Evolutionary conservation across 2,113 vertebrate species (phyloP), one percentile per base, ranked within the genome.

Genomic region (Mastomys coucha): DNA sequence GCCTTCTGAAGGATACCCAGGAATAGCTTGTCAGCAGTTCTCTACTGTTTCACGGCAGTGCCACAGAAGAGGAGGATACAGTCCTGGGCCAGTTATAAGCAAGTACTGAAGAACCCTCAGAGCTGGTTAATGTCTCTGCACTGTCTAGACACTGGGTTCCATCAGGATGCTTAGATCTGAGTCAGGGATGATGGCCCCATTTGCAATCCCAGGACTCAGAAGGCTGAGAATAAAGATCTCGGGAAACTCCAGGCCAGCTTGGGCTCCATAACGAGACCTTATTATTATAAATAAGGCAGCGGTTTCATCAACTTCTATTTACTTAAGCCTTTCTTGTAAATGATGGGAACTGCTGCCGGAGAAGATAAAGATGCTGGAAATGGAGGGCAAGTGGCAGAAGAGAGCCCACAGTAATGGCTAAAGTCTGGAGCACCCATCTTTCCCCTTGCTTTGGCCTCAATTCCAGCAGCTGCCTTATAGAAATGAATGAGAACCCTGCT

Each of bases 361-460:
- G 24, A 96, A 93, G 77, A 80, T 93, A 89, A 88, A 39, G 89
- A 92, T 60, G 31, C 82, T 39, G 24, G 56, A 20, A 8, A 92
- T 33, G 45, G 49, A 26, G 17, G 92, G 39, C 31, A 58, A 80
- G 80, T 58, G 73, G 69, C 73, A 89, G 73, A 95, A 86, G 65
- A 82, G 42, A 89, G 76, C 60, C 65, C 14, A 49, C 51, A 36
- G 24, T n/a, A 86, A 86, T 5, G 14, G 16, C 3, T 60, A 42
- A 2, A 4, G 33, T 58, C 45, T 24, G 33, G 58, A 45, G 63
- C 82, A 60, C 49, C 14, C 70, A 76, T 24, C 39, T 58, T 85
- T 36, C 51, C 73, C 91, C n/a, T 26, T 76, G 75, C 45, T 73
- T 72, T 77, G 42, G 77, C 60, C 91, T 89, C 91, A 42, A 33